Evolutionary conservation across 2,888 invertebrate genomes (phyloP).

Genomic region (Plebejus argus): DNA sequence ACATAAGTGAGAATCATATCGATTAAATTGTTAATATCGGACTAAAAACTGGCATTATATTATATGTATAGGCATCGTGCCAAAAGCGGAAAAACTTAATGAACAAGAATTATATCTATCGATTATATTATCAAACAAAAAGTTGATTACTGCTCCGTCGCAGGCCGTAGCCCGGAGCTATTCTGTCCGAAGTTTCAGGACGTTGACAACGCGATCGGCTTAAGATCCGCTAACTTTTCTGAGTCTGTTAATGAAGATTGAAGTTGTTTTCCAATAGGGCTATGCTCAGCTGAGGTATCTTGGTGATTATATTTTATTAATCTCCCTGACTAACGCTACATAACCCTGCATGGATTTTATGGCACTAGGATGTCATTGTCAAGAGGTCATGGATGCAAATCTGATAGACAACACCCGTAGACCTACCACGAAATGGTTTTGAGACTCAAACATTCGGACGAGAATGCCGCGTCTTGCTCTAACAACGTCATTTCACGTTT

Average conservation of each 20-base stretch:
- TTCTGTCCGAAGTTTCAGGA: conserved; percentile 42
- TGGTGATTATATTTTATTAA: background rate
- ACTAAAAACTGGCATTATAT: no score
- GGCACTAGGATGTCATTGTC: background rate
- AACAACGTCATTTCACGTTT: no score
- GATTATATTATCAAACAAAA: background rate
- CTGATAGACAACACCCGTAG: background rate
- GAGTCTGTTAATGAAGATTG: background rate
- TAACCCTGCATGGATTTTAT: background rate
- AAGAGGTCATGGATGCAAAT: no score
- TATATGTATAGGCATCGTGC: background rate
- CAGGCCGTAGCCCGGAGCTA: conserved; percentile 45
- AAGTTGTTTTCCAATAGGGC: conserved; percentile 6
- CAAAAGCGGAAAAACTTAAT: background rate
- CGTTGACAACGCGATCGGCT: conserved; percentile 23
- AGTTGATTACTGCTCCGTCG: background rate
- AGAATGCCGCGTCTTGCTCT: no score
- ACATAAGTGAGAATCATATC: no score
- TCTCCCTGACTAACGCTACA: background rate
- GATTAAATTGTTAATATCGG: no score
- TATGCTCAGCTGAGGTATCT: background rate
- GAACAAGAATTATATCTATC: background rate
- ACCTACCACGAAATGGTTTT: no score
- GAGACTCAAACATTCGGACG: no score
- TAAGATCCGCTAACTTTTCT: conserved; percentile 24